Evolutionary conservation across 2,113 vertebrate species (phyloP).

Genomic region (Theropithecus gelada): DNA sequence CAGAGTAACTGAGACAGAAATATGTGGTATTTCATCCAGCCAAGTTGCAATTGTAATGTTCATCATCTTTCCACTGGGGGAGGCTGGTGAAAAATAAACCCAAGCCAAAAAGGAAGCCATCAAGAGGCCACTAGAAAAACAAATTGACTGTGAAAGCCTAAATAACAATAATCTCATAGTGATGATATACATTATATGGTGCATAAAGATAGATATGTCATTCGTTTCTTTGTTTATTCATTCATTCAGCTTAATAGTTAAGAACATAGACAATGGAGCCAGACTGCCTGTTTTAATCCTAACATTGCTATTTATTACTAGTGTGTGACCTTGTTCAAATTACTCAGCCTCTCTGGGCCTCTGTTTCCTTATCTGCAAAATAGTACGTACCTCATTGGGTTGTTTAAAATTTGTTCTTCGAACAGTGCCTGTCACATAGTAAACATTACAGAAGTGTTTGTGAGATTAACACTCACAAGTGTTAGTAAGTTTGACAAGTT

Average conservation of each 20-base stretch:
- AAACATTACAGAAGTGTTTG: background rate
- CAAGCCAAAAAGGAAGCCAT: slow-evolving; percentile 7
- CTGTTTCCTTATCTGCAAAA: background rate
- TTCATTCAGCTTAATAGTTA: background rate
- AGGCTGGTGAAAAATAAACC: slow-evolving; percentile 20
- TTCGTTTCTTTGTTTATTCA: background rate
- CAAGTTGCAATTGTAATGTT: background rate
- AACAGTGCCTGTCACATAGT: background rate
- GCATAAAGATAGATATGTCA: background rate
- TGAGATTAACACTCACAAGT: background rate
- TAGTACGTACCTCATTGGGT: background rate
- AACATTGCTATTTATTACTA: background rate
- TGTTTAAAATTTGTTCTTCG: slow-evolving; percentile 17
- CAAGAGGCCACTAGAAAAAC: background rate
- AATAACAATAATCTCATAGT: background rate
- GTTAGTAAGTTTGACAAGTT: too few species aligned
- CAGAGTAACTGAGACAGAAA: slow-evolving; percentile 43
- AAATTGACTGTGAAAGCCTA: background rate
- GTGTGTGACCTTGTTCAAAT: background rate
- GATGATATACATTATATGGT: background rate
- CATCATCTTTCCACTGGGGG: background rate
- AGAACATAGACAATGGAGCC: background rate
- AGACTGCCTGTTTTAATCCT: slow-evolving; percentile 29
- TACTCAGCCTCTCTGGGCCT: background rate
- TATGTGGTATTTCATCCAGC: background rate